These are phyloP conservation scores for Mormyrus iriodes DNA, from an alignment of 2,113 vertebrate genomes.

Conservation along the genomic window DNA sequence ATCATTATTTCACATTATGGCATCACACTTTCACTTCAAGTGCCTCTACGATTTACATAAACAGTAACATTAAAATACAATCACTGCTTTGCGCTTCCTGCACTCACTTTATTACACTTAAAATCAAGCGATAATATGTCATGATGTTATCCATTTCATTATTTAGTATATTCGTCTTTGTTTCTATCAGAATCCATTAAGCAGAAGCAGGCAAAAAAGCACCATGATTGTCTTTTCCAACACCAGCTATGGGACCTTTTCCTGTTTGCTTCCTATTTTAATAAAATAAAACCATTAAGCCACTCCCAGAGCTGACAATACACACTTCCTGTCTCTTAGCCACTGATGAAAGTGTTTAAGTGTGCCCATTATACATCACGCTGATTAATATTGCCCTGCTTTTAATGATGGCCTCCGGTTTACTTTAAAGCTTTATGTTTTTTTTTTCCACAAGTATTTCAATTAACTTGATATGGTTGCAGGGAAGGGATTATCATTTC, in stretches of 20 bases:
- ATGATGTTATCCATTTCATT: constrained; percentile 12
- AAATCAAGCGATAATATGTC: background rate
- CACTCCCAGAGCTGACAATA: constrained; percentile 17
- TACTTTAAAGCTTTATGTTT: constrained; percentile 26
- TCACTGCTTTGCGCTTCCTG: constrained; percentile 7
- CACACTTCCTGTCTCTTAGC: constrained; percentile 33
- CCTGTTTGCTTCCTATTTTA: constrained; percentile 40
- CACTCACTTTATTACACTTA: background rate
- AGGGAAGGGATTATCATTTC: constrained; percentile 12
- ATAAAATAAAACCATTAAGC: constrained; percentile 36
- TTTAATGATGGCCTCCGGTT: constrained; percentile 33
- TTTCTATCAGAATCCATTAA: background rate
- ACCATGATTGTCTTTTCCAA: constrained; percentile 30
- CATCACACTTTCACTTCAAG: background rate
- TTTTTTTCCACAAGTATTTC: constrained; percentile 19
- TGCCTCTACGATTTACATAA: constrained; percentile 6
- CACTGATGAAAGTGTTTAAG: constrained; percentile 18
- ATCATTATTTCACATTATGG: background rate
- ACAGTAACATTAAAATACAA: constrained; percentile 15
- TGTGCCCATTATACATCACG: constrained; percentile 18
- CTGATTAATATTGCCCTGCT: constrained; percentile 36
- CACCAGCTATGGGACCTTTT: background rate
- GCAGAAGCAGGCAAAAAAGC: background rate
- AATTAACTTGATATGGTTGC: constrained; percentile 7
- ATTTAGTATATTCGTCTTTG: background rate